Evolutionary conservation across 2,113 vertebrate species (phyloP), one percentile per base, ranked within the genome.

Genomic region (Galemys pyrenaicus): DNA sequence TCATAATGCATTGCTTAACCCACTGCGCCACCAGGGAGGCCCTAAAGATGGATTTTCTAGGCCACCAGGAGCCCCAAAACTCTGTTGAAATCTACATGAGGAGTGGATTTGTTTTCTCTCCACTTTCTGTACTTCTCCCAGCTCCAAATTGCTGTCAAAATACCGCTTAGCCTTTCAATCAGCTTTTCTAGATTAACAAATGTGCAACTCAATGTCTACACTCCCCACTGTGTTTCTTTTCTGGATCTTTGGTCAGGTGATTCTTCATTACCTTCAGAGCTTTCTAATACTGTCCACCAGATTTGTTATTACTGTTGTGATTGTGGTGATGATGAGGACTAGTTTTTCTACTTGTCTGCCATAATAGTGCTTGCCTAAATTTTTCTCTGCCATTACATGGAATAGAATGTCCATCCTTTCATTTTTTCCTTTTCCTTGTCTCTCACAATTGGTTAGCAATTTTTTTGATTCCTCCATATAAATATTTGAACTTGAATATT

Each of bases 401-500:
- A 60, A 24, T 19, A 49, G 22, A 96, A 78, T 32, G 60, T 20
- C 10, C 35, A 78, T 71, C 58, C 11, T 62, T 88, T 88, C 22
- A 30, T 84, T 67, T 39, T 81, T 71, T 39, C 71, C 15, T 58
- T 87, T 93, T 64, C 13, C 35, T 81, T 46, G 46, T 64, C 60
- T 74, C 62, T 71, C 30, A 65, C 9, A 62, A 20, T 68, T 10
- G 24, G 71, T 67, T 71, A 67, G 16, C 32, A 96, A 65, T 85
- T 28, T 71, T 92, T 80, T 62, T 54, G 37, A 2, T 87, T 90
- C 67, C 22, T 88, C 16, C 39, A 87, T 87, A 75, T 82, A 93
- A 67, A 56, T 77, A 77, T 32, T 91, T 64, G 62, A 83, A 62
- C 30, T 51, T 93, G 74, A 78, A 4, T 41, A 82, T 78, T 91